Base-by-base conservation (phyloP, 1,140 invertebrate genomes). In the Plectrocnemia conspersa region DNA sequence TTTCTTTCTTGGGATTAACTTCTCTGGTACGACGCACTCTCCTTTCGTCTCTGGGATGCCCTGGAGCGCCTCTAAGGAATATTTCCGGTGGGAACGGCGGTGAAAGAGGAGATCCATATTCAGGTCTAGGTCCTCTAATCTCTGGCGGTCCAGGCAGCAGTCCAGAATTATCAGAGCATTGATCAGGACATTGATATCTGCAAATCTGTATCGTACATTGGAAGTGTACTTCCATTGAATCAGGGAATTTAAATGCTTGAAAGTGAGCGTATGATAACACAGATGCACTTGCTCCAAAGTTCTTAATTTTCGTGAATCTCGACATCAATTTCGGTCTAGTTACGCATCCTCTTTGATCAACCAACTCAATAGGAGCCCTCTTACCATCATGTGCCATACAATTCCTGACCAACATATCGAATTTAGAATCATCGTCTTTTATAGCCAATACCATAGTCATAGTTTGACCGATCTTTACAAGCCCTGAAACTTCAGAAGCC, bases 381-480 rank as follows among this genome's bases (percentile, higher is more conserved):
- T 94, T 93, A 48, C 92, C 92, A 64, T 96, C 92, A 67, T 95
- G 91, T 10, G 92, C 93, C 71, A 95, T 89, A 66, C 93, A 96
- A 65, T 96, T 94, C 24, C 92, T 76, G 1, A 96, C 91, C 32
- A 95, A 73, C 92, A 96, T 96, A 71, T 96, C 93, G 68, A 96
- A 96, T 68, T 96, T 96, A 36, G 90, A 88, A 62, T 96, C 92
- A 62, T 95, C 91, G 59, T 96, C 93, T 71, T 97, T 95, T 59
- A 97, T 96, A 6, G 92, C 92, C 21, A 95, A 70, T 1, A 96
- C 93, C 92, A 96, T 95, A 3, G 93, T 97, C 92, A 97, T 95
- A 0, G 92, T 94, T 66, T 96, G 92, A 1, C 93, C 93, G 40
- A 95, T 96, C 69, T 95, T 95, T 0, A 96, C 93, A 19, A 96